A percentile compares a stretch with the other conserved stretches of the same genome.
Evolutionary conservation across 2,888 invertebrate species (phyloP).

Genomic region (Macroteleia sp.): DNA sequence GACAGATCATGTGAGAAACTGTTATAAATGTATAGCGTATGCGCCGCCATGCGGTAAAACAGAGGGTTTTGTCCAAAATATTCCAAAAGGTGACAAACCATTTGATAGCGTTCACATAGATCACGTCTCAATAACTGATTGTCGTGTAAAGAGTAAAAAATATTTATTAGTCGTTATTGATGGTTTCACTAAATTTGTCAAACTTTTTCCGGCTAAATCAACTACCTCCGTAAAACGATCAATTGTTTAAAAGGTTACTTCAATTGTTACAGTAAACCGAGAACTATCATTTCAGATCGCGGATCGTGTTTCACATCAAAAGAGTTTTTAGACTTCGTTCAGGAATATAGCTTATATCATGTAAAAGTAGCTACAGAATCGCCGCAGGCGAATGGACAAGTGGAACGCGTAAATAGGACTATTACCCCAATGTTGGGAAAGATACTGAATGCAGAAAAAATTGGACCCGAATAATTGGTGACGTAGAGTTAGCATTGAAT

Average conservation of each 20-base stretch:
- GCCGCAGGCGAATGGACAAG: too few relatives aligned
- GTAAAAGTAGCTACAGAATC: too few relatives aligned
- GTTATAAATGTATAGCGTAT: constrained; percentile 28
- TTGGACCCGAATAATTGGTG: too few relatives aligned
- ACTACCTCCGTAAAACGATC: background rate
- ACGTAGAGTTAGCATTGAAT: too few relatives aligned
- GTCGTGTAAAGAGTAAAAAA: constrained; percentile 2
- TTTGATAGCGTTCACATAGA: constrained; percentile 18
- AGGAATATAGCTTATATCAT: too few relatives aligned
- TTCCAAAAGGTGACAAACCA: constrained; percentile 18
- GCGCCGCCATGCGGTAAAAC: constrained; percentile 6
- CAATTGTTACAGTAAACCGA: background rate
- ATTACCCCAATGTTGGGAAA: too few relatives aligned
- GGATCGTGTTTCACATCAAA: background rate
- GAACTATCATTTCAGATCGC: background rate
- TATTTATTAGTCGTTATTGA: constrained; percentile 6
- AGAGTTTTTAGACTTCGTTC: too few relatives aligned
- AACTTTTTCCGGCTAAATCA: background rate
- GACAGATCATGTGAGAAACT: constrained; percentile 2
- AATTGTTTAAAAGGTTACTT: background rate
- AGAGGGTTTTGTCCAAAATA: constrained; percentile 9
- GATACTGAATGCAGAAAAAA: too few relatives aligned
- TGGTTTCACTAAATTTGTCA: background rate
- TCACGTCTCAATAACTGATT: constrained; percentile 3
- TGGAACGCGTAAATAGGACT: too few relatives aligned